These are phyloP conservation scores for Lepus townsendii DNA, from an alignment of 2,797 vertebrate genomes.

Conservation along the genomic window DNA sequence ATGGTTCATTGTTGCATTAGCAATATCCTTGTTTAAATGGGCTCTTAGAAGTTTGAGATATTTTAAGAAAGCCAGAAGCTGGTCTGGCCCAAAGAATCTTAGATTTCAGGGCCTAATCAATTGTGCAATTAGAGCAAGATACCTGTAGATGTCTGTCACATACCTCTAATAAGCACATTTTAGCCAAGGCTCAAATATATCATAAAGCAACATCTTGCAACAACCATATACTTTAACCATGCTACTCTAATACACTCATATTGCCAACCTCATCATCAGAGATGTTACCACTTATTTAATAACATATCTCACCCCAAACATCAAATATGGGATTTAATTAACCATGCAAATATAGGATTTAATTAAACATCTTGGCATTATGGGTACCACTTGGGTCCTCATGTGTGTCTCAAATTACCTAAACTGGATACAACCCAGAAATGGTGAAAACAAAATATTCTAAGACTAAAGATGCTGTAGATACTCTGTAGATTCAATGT, in stretches of 20 bases:
- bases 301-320: neutral
- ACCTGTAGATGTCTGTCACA: neutral
- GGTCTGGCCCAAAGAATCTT: neutral
- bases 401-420: neutral
- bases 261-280: neutral
- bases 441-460: neutral
- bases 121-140: neutral
- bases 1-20: neutral
- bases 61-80: neutral
- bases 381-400: neutral
- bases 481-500: neutral
- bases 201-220: neutral
- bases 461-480: neutral
- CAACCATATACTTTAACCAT: neutral
- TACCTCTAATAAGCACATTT: neutral
- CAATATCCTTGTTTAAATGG: neutral
- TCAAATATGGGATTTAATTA: neutral
- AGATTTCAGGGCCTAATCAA: neutral
- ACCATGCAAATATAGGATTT: neutral
- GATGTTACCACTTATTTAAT: neutral
- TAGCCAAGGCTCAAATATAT: neutral
- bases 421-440: neutral
- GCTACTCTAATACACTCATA: neutral
- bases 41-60: neutral
- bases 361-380: neutral